Evolutionary conservation across 2,113 vertebrate genomes (phyloP).

Genomic region (Propithecus coquereli): DNA sequence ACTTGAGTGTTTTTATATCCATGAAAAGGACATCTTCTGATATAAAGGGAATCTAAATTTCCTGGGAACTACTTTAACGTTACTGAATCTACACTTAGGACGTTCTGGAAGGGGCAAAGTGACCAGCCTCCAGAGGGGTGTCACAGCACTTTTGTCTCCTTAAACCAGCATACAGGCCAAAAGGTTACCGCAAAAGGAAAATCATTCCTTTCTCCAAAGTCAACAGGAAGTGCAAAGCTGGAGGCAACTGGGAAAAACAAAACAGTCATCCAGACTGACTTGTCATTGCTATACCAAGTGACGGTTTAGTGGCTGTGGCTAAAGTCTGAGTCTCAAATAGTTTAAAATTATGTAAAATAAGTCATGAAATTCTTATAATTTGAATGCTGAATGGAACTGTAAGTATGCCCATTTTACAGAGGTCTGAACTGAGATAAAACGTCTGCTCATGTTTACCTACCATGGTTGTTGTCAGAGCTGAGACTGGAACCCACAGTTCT

Average conservation of each 20-base stretch:
- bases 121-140: background rate
- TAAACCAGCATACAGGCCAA: background rate
- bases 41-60: background rate
- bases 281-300: background rate
- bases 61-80: background rate
- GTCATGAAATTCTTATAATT: background rate
- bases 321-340: background rate
- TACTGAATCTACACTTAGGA: background rate
- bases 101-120: background rate
- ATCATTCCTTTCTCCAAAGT: background rate
- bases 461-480: background rate
- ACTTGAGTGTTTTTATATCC: background rate
- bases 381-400: background rate
- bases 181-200: background rate
- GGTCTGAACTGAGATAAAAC: background rate
- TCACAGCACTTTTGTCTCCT: background rate
- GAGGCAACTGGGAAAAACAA: background rate
- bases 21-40: background rate
- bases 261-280: background rate
- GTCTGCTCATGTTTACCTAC: background rate
- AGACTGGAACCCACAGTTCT: background rate
- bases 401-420: background rate
- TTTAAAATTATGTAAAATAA: background rate
- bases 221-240: conserved; percentile 39
- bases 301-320: background rate